phyloP scores from a whole-genome alignment of 2,888 invertebrate genomes.

The Dascillus cervinus region DNA sequence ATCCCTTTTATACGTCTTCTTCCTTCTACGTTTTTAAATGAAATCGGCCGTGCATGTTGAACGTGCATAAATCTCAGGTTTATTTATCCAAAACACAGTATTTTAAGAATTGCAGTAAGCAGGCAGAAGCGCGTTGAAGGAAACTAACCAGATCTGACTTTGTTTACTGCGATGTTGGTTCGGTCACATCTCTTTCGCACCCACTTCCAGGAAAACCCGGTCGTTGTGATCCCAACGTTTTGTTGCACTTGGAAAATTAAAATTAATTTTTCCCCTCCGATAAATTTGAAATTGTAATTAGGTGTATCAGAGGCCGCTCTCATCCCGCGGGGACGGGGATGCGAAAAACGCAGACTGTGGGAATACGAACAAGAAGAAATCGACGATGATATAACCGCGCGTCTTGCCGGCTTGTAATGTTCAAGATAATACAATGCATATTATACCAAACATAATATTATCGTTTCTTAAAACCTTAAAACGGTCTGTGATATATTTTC shows the following conservation, averaged over 20 bases:
- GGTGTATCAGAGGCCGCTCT: slow-evolving; percentile 16
- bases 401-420: slow-evolving; percentile 31
- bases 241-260: too few species aligned
- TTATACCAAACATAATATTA: slow-evolving; percentile 43
- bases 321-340: slow-evolving; percentile 24
- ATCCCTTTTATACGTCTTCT: too few species aligned
- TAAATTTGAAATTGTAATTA: slow-evolving; percentile 40
- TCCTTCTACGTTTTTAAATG: too few species aligned
- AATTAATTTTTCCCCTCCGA: slow-evolving; percentile 18
- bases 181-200: slow-evolving; percentile 39
- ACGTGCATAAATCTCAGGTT: too few species aligned
- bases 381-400: slow-evolving; percentile 31
- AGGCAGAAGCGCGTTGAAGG: too few species aligned
- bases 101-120: too few species aligned
- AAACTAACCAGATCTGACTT: slow-evolving; percentile 32
- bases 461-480: slow-evolving; percentile 44
- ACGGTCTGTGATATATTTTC: slow-evolving; percentile 23
- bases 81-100: slow-evolving; percentile 15
- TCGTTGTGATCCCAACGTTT: too few species aligned
- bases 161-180: slow-evolving; percentile 34
- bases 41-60: too few species aligned
- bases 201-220: too few species aligned
- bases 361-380: slow-evolving; percentile 22
- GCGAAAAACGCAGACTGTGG: too few species aligned
- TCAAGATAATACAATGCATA: slow-evolving; percentile 40